Base-by-base conservation (phyloP, 1,140 invertebrate genomes). In the Microplitis mediator region DNA sequence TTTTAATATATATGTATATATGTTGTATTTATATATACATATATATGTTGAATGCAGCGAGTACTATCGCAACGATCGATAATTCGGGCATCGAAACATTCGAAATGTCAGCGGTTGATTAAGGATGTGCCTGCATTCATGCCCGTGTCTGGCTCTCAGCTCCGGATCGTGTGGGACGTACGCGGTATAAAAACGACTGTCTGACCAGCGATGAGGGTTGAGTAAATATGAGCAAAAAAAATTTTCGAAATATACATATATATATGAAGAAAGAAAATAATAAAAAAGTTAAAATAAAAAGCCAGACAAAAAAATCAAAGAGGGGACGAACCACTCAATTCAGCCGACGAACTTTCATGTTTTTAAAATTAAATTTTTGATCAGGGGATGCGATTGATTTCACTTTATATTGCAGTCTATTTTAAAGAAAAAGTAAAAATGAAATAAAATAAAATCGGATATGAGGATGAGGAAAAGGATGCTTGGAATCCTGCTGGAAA, bases 71-170 rank as follows among this genome's bases (percentile, higher is more conserved):
- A 39, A 72, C 64, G 71, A 72, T 72, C 71, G 71, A 72, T 72
- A 72, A 72, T 72, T 72, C 71, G 71, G 56, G 71, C 54, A 72
- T 72, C 63, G 71, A 67, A 72, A 72, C 71, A 72, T 72, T 72
- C 64, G 56, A 72, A 72, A 72, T 72, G 71, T 72, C 71, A 72
- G 64, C 52, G 71, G 35, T 72, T 72, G 71, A 67, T 72, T 72
- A 72, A 72, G 71, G 71, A 72, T 14, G 63, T 66, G 70, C 63
- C 63, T 72, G 39, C 65, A 50, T 67, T 32, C 60, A 36, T 36
- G 69, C 34, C 50, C 36, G 52, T 34, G 23, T 16, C 54, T 64
- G 64, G 61, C 34, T 34, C 61, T 61, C 54, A 45, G 39, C 23
- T 23, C 23, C 39, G 39, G 54, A 62, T 67, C 64, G 71, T 65